A percentile compares a stretch with the other conserved stretches of the same genome.
These are phyloP conservation scores for Ephialtes manifestator DNA, from an alignment of 2,888 invertebrate genomes.

Conservation along the genomic window DNA sequence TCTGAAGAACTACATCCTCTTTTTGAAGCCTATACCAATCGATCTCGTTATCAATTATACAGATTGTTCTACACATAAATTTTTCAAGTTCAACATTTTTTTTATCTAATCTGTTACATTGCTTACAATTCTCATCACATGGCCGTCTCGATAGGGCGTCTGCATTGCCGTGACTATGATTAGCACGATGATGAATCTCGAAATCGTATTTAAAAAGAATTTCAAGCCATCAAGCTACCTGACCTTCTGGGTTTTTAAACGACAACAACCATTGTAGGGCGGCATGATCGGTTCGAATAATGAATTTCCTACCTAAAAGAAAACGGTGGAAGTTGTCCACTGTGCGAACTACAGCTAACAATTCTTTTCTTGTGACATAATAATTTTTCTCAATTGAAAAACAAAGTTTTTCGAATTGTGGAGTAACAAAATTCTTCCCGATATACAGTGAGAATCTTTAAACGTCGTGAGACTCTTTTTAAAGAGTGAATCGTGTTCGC, in stretches of 20 bases:
- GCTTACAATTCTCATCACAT: constrained; percentile 57
- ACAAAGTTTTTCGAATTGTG: constrained; percentile 8
- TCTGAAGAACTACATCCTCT: too few species aligned
- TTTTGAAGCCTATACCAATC: too few species aligned
- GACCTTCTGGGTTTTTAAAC: too few species aligned
- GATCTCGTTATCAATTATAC: too few species aligned
- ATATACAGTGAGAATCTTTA: constrained; percentile 37
- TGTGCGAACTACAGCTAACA: constrained; percentile 74
- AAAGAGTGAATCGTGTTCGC: constrained; percentile 18
- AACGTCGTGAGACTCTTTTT: constrained; percentile 20
- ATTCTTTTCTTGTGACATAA: constrained; percentile 75
- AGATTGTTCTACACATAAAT: constrained; percentile 39
- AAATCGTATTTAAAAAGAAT: constrained; percentile 76
- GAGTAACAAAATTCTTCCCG: constrained; percentile 16
- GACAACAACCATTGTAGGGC: constrained; percentile 78
- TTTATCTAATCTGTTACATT: constrained; percentile 43
- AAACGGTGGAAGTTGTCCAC: too few species aligned
- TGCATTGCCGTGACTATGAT: constrained; percentile 67
- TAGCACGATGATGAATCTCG: constrained; percentile 72
- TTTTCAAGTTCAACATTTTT: constrained; percentile 12
- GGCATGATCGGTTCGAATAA: too few species aligned
- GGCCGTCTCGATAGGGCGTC: constrained; percentile 72
- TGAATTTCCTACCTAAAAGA: too few species aligned
- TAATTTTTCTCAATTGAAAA: constrained; percentile 53
- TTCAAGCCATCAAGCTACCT: constrained; percentile 80